Conservation (phyloP, 2,113 vertebrate species). For the Aegithalos caudatus region DNA sequence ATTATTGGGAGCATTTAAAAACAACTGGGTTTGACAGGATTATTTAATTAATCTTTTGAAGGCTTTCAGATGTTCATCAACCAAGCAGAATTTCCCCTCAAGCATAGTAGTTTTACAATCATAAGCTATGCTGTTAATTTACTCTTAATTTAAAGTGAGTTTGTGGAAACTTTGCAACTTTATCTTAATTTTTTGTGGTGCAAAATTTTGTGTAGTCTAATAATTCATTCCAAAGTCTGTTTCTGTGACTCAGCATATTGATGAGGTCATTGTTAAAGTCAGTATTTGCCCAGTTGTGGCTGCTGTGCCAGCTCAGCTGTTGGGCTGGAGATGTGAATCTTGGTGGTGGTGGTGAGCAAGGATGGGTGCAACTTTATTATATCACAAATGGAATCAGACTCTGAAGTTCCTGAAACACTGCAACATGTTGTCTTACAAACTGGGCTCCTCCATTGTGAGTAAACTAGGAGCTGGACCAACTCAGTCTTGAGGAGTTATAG, state of each 20-base stretch:
- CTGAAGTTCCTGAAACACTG: neutral
- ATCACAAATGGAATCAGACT: neutral
- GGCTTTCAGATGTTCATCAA: neutral
- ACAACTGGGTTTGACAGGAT: neutral
- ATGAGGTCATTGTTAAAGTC: neutral
- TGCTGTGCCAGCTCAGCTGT: neutral
- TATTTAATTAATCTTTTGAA: slow-evolving; percentile 32
- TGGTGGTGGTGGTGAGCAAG: neutral
- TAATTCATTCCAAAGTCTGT: neutral
- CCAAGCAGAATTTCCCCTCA: neutral
- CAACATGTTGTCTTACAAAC: neutral
- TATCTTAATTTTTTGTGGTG: neutral
- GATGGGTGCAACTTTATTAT: neutral
- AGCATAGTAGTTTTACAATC: neutral
- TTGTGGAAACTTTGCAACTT: neutral
- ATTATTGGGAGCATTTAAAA: slow-evolving; percentile 8
- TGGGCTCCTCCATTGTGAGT: neutral
- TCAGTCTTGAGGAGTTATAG: neutral
- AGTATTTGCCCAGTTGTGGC: neutral
- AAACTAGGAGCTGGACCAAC: neutral
- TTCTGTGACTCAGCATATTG: neutral
- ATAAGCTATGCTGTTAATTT: neutral
- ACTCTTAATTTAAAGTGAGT: neutral
- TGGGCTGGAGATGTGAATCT: neutral
- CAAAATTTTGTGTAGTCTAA: neutral